Conservation (phyloP, 2,888 invertebrate genomes). For the Rhabditoides inermis region DNA sequence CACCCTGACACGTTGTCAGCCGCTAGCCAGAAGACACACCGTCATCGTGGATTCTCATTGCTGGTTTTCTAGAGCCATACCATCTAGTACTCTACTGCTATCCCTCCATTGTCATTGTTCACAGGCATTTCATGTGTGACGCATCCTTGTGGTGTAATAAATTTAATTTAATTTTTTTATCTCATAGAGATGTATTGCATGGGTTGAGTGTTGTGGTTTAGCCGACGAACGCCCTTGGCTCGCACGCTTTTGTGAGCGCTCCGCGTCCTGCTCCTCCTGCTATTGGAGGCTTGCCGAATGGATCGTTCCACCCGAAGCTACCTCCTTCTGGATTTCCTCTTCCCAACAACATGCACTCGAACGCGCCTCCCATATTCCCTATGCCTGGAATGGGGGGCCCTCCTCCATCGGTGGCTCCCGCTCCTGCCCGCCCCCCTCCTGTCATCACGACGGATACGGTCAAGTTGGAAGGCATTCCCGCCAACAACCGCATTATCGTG, state of each 20-base stretch:
- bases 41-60: too few relatives aligned
- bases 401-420: too few relatives aligned
- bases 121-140: too few relatives aligned
- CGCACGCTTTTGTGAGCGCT: slow-evolving; percentile 8
- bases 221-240: slow-evolving; percentile 7
- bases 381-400: too few relatives aligned
- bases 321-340: neutral
- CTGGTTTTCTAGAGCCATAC: too few relatives aligned
- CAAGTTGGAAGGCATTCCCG: slow-evolving; percentile 40
- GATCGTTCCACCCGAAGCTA: neutral
- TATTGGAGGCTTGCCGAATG: neutral
- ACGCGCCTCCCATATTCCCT: too few relatives aligned
- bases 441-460: slow-evolving; percentile 29
- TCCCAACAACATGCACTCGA: neutral
- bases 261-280: neutral
- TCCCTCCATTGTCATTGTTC: too few relatives aligned
- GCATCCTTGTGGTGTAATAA: too few relatives aligned
- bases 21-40: too few relatives aligned
- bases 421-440: neutral
- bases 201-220: neutral
- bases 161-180: too few relatives aligned
- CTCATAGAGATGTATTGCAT: neutral
- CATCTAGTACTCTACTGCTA: too few relatives aligned
- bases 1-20: too few relatives aligned
- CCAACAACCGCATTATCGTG: slow-evolving; percentile 52